Conservation (phyloP, 2,888 invertebrate genomes). For the Zootermopsis nevadensis region DNA sequence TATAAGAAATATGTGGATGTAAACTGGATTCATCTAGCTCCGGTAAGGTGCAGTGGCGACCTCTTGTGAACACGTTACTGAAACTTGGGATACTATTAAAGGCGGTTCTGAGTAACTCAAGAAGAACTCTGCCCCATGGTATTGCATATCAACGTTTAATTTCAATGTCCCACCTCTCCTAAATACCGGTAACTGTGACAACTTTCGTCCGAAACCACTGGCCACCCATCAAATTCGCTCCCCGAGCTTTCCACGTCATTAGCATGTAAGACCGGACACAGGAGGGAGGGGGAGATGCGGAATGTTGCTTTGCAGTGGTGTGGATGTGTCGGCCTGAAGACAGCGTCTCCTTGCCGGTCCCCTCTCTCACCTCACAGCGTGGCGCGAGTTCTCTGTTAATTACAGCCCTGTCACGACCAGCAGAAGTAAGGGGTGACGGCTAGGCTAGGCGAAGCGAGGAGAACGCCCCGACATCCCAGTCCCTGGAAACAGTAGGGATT, state of each 20-base stretch:
- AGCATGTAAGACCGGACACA: constrained; percentile 31
- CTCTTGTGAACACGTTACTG: no score
- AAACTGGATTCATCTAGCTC: no score
- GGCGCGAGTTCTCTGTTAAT: constrained; percentile 57
- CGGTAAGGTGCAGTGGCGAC: no score
- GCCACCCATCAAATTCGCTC: background rate
- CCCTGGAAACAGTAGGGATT: constrained; percentile 58
- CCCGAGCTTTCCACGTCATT: background rate
- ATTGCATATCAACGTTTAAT: no score
- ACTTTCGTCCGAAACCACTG: no score
- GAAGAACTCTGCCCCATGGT: no score
- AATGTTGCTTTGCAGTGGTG: background rate
- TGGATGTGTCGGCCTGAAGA: constrained; percentile 19
- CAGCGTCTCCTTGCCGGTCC: constrained; percentile 17
- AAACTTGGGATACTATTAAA: no score
- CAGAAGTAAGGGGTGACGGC: constrained; percentile 31
- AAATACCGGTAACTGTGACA: no score
- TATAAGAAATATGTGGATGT: no score
- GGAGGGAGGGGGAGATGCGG: background rate
- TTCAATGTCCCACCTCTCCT: no score
- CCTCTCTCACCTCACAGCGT: constrained; percentile 50
- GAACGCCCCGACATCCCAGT: background rate
- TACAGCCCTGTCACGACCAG: constrained; percentile 52
- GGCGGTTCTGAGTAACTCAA: no score
- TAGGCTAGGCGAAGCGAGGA: background rate